Conservation (phyloP, 2,888 invertebrate species). For the Megaustenia siamemsis region DNA sequence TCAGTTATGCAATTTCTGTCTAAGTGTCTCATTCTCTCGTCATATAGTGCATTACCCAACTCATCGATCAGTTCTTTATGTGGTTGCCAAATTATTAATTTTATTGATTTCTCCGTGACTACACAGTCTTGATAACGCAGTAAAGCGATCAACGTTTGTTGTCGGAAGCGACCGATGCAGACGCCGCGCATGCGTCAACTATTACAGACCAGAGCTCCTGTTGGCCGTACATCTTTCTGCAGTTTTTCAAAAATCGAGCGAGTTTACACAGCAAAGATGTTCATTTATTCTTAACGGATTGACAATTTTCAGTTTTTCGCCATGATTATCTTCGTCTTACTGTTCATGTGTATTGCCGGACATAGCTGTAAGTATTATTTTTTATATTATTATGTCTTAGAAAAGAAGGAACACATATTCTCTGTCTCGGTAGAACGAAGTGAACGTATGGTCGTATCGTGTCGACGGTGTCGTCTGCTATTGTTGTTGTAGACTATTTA, state of each 20-base stretch:
- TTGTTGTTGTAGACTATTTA: too few relatives aligned
- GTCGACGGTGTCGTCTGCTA: too few relatives aligned
- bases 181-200: slow-evolving; percentile 13
- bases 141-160: slow-evolving; percentile 21
- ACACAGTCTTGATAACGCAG: neutral
- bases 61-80: neutral
- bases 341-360: slow-evolving; percentile 1
- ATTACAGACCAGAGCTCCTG: slow-evolving; percentile 3
- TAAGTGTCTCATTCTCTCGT: too few relatives aligned
- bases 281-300: neutral
- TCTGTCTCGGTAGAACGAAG: too few relatives aligned
- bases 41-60: slow-evolving; percentile 27
- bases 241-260: neutral
- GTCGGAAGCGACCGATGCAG: slow-evolving; percentile 31
- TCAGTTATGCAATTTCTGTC: too few relatives aligned
- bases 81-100: slow-evolving; percentile 17
- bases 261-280: neutral
- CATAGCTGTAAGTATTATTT: neutral
- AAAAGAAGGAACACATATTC: neutral
- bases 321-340: slow-evolving; percentile 1
- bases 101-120: slow-evolving; percentile 12
- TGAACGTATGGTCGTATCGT: too few relatives aligned
- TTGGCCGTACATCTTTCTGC: neutral
- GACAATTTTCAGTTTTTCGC: neutral
- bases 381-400: neutral